Conservation (phyloP, 2,113 vertebrate genomes). For the Tychaedon coryphoeus region DNA sequence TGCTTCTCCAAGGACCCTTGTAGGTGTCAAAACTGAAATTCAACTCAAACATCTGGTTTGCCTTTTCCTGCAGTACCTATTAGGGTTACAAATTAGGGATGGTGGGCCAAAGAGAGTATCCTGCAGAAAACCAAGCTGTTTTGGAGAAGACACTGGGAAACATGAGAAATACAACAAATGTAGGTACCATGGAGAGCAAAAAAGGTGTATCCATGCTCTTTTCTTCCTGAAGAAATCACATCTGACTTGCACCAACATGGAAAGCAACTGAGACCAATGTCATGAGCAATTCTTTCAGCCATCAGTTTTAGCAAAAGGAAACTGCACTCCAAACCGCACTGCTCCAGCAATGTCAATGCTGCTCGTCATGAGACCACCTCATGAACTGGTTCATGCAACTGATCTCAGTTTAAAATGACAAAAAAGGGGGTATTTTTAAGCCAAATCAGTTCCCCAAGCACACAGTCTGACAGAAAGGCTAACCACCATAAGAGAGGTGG, state of each 20-base stretch:
- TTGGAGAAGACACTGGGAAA: not conserved
- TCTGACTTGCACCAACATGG: not conserved
- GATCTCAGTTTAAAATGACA: not conserved
- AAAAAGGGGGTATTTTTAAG: not conserved
- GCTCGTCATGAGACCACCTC: fast-evolving
- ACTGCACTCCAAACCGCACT: not conserved
- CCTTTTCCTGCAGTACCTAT: not conserved
- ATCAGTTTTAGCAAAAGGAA: not conserved
- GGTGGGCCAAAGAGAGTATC: not conserved
- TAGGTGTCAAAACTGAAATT: not conserved
- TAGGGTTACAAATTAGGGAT: not conserved
- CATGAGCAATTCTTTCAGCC: fast-evolving
- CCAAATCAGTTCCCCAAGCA: not conserved
- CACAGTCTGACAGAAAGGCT: not conserved
- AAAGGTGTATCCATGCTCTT: not conserved
- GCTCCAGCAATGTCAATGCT: not conserved
- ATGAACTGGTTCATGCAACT: not conserved
- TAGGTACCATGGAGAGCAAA: not conserved
- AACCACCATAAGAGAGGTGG: not conserved
- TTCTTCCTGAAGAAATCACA: not conserved
- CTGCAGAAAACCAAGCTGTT: not conserved
- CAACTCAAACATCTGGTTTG: not conserved
- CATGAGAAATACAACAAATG: not conserved
- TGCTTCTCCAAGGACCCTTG: not conserved
- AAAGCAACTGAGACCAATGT: not conserved